phyloP scores from a whole-genome alignment of 2,113 vertebrate genomes.

The Marcusenius ussheri region DNA sequence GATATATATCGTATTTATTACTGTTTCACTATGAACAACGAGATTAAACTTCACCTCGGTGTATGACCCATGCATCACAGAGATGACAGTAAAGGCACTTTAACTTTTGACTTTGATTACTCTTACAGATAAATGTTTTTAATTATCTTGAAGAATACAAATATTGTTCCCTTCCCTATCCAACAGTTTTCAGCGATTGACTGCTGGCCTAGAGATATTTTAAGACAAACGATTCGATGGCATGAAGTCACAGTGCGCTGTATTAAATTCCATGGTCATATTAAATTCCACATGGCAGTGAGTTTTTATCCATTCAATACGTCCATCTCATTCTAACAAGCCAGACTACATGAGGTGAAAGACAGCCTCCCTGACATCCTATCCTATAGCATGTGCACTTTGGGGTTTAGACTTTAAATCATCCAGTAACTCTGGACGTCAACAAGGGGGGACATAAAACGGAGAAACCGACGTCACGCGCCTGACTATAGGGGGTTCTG shows the following conservation, averaged over 20 bases:
- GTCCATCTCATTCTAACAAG: conserved; percentile 48
- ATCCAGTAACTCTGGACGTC: conserved; percentile 16
- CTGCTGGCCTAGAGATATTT: not conserved
- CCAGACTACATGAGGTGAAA: conserved; percentile 38
- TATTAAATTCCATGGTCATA: conserved; percentile 42
- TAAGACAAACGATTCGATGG: conserved; percentile 12
- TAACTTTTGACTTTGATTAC: not conserved
- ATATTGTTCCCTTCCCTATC: not conserved
- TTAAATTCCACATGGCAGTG: conserved; percentile 48
- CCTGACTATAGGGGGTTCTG: not conserved
- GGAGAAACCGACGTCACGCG: not conserved
- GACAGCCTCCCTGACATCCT: conserved; percentile 45
- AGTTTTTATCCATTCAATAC: conserved; percentile 30
- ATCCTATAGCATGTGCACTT: conserved; percentile 58
- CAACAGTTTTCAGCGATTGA: not conserved
- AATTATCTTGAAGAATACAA: not conserved
- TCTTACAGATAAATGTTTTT: not conserved
- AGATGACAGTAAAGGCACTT: not conserved
- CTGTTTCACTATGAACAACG: not conserved
- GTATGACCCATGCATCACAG: not conserved
- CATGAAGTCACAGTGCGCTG: conserved; percentile 14
- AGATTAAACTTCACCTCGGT: not conserved
- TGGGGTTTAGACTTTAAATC: conserved; percentile 49
- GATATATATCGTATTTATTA: not conserved
- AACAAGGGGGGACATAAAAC: conserved; percentile 14